Evolutionary conservation across 2,888 invertebrate species (phyloP).

Genomic region (Orchesella flavescens): DNA sequence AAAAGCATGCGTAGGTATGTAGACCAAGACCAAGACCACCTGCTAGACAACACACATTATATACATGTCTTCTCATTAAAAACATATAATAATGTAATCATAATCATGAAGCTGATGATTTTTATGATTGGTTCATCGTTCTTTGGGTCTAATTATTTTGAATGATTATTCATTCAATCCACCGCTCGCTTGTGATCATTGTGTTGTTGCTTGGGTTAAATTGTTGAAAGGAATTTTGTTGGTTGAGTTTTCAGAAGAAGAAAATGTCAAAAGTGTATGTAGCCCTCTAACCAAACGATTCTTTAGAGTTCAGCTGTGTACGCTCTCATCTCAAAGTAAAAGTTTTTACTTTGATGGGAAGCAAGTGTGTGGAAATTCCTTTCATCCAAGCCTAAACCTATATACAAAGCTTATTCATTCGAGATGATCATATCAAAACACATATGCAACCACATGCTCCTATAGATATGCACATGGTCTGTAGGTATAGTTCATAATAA

Average conservation of each 20-base stretch:
- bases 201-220: neutral
- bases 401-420: too few relatives aligned
- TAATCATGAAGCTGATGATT: slow-evolving; percentile 16
- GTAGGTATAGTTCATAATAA: too few relatives aligned
- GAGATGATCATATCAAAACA: too few relatives aligned
- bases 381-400: too few relatives aligned
- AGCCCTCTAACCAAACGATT: neutral
- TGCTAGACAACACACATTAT: neutral
- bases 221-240: neutral
- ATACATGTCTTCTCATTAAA: slow-evolving; percentile 57
- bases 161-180: slow-evolving; percentile 40
- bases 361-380: too few relatives aligned
- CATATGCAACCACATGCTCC: too few relatives aligned
- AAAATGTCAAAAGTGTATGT: neutral
- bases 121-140: neutral
- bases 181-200: neutral
- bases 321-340: too few relatives aligned
- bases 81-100: slow-evolving; percentile 20
- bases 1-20: neutral
- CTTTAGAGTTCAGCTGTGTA: neutral
- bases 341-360: too few relatives aligned
- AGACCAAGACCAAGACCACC: neutral
- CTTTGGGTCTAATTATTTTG: slow-evolving; percentile 40
- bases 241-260: neutral
- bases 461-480: too few relatives aligned